phyloP scores from a whole-genome alignment of 2,113 vertebrate species.

The Istiophorus platypterus region DNA sequence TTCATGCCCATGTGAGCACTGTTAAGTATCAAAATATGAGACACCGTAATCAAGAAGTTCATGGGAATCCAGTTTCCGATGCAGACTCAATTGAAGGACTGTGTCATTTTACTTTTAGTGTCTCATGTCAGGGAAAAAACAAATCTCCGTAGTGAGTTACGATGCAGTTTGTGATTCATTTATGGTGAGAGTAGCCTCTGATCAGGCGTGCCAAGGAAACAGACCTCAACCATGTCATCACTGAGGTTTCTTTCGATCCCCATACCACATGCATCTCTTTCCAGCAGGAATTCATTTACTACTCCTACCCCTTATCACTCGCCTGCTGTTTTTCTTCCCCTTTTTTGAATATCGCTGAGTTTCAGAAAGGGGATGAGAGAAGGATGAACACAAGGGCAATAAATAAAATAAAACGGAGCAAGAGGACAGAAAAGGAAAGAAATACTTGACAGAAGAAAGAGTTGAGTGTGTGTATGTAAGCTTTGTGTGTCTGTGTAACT shows the following conservation, averaged over 20 bases:
- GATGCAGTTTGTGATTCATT: slow-evolving; percentile 53
- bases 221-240: slow-evolving; percentile 16
- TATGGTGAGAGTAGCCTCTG: slow-evolving; percentile 17
- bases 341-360: neutral
- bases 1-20: slow-evolving; percentile 52
- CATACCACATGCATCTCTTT: slow-evolving; percentile 8
- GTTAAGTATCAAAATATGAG: slow-evolving; percentile 41
- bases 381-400: neutral
- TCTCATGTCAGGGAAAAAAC: slow-evolving; percentile 3
- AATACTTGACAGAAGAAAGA: neutral
- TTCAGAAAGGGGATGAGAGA: neutral
- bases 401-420: neutral
- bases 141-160: slow-evolving; percentile 41
- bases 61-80: slow-evolving; percentile 34
- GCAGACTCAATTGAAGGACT: slow-evolving; percentile 34
- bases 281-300: neutral
- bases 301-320: neutral
- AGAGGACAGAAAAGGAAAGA: neutral
- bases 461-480: neutral
- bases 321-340: neutral
- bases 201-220: slow-evolving; percentile 34
- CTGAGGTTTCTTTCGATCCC: neutral
- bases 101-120: slow-evolving; percentile 46
- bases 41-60: slow-evolving; percentile 43
- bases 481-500: neutral